Conservation (phyloP, 1,140 invertebrate genomes). For the Penaeus vannamei region DNA sequence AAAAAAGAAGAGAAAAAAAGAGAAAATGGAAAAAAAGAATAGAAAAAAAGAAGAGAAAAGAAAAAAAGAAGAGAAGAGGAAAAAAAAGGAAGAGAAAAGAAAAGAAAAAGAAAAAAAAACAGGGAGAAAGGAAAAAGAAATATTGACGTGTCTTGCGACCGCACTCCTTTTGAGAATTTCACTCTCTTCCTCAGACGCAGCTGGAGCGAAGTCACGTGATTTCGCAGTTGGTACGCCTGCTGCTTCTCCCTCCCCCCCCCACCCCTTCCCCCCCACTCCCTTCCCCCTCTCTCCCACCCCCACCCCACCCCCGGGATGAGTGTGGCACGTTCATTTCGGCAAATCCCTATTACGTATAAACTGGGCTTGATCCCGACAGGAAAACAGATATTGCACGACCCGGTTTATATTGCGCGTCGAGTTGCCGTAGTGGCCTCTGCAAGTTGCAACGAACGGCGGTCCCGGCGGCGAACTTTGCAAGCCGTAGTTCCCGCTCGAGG, state of each 20-base stretch:
- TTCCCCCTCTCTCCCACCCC: neutral
- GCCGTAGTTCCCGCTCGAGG: constrained; percentile 5
- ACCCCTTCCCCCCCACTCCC: neutral
- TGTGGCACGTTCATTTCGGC: too few species aligned
- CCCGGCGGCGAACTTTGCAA: neutral
- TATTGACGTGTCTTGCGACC: neutral
- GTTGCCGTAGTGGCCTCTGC: neutral
- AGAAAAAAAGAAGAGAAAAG: neutral
- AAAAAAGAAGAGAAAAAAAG: neutral
- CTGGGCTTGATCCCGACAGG: too few species aligned
- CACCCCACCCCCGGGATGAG: neutral
- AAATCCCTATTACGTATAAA: too few species aligned
- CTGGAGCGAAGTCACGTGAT: constrained; percentile 4
- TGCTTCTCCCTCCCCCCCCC: neutral
- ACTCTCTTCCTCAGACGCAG: constrained; percentile 3
- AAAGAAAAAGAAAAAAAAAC: neutral
- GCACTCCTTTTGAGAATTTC: neutral
- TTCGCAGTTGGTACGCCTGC: neutral
- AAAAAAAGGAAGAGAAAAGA: neutral
- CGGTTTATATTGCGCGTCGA: too few species aligned
- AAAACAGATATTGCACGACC: too few species aligned
- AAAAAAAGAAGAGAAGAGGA: too few species aligned
- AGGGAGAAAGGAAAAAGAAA: neutral
- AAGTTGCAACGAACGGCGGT: neutral
- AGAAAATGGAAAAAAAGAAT: neutral